Percentiles rank a stretch among this genome's conserved stretches.
Conservation (phyloP, 2,113 vertebrate species). For the Haemorhous mexicanus region DNA sequence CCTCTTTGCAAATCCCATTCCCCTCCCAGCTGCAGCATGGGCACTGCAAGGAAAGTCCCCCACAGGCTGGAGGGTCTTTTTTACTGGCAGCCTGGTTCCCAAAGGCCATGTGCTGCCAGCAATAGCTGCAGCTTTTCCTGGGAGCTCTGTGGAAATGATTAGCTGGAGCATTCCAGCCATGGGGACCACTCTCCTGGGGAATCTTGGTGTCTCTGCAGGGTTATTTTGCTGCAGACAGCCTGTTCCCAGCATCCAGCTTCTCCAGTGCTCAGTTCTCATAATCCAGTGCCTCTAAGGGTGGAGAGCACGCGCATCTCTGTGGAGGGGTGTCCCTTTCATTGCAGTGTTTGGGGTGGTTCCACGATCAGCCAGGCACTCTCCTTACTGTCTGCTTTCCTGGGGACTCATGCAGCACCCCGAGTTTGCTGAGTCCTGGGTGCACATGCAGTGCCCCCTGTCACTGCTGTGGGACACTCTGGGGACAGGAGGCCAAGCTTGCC, state of each 20-base stretch:
- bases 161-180: background rate
- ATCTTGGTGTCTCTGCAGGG: background rate
- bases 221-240: background rate
- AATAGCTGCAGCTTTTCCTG: background rate
- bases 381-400: background rate
- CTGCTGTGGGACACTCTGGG: background rate
- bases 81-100: background rate
- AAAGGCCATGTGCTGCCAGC: background rate
- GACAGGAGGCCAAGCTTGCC: background rate
- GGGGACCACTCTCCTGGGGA: background rate
- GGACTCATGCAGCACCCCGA: rapidly evolving
- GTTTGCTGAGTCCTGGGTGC: background rate
- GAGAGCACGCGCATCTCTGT: background rate
- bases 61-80: background rate
- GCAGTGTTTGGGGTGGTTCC: background rate
- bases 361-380: background rate
- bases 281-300: background rate
- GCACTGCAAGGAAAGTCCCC: background rate
- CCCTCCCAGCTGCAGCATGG: background rate
- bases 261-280: background rate
- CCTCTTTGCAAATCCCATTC: background rate
- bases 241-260: background rate
- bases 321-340: background rate
- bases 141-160: background rate
- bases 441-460: rapidly evolving